Evolutionary conservation across 2,797 vertebrate genomes (phyloP).

Genomic region (Dallia pectoralis): DNA sequence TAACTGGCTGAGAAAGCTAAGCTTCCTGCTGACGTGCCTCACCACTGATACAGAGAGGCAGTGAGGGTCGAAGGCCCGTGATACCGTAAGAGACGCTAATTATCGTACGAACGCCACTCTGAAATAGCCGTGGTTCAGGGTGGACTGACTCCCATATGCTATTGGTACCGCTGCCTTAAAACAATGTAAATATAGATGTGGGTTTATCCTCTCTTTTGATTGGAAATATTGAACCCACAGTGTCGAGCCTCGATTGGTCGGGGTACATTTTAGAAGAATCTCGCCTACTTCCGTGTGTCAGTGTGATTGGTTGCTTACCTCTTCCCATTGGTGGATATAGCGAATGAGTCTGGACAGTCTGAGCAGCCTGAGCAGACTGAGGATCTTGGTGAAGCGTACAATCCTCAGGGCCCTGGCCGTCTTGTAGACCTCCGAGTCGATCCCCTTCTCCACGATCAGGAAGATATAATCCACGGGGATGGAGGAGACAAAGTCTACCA

Average conservation of each 20-base stretch:
- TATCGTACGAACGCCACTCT: background rate
- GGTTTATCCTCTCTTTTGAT: background rate
- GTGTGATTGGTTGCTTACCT: conserved; percentile 72
- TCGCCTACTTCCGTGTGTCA: background rate
- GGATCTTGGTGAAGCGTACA: conserved; percentile 96
- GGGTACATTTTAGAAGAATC: background rate
- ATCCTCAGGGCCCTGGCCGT: conserved; percentile 93
- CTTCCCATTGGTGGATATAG: conserved; percentile 97
- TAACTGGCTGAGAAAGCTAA: background rate
- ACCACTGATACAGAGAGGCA: background rate
- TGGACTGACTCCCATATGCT: background rate
- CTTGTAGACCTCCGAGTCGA: conserved; percentile 97
- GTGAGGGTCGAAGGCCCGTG: background rate
- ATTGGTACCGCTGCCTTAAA: background rate
- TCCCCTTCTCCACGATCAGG: conserved; percentile 96
- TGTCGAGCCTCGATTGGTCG: background rate
- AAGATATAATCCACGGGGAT: conserved; percentile 99
- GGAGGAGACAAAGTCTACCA: conserved; percentile 97
- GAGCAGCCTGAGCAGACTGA: conserved; percentile 88
- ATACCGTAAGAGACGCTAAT: background rate
- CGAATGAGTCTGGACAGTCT: conserved; percentile 93
- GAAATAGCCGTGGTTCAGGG: background rate
- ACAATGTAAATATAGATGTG: background rate
- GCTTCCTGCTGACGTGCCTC: conserved; percentile 1
- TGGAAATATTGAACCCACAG: background rate